Conservation (phyloP, 2,797 vertebrate species). For the Squalus acanthias region DNA sequence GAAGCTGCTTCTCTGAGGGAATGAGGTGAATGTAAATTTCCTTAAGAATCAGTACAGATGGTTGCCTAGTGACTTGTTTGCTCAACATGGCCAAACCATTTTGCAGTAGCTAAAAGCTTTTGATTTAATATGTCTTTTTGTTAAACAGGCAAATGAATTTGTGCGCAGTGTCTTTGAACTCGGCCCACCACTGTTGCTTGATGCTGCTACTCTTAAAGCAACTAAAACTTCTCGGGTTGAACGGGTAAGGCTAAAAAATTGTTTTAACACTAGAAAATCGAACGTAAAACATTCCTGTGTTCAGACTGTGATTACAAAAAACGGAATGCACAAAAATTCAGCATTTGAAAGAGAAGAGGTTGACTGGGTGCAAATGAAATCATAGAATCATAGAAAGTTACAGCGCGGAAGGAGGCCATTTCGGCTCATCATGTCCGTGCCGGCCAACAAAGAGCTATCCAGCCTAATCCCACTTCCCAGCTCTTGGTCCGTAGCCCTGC, state of each 20-base stretch:
- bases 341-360: not conserved
- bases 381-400: too few relatives aligned
- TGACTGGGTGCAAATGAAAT: not conserved
- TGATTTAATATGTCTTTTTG: not conserved
- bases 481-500: too few relatives aligned
- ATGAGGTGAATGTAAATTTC: not conserved
- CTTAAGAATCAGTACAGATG: not conserved
- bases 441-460: too few relatives aligned
- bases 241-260: slow-evolving; percentile 64
- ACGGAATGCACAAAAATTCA: too few relatives aligned
- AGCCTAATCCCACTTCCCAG: too few relatives aligned
- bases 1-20: not conserved
- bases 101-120: not conserved
- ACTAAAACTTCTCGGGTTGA: slow-evolving; percentile 94
- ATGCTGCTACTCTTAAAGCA: slow-evolving; percentile 81
- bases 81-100: not conserved
- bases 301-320: not conserved
- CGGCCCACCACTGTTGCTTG: slow-evolving; percentile 84
- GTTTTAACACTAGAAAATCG: not conserved
- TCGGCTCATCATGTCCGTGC: too few relatives aligned
- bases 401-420: too few relatives aligned
- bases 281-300: not conserved
- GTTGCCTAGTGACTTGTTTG: not conserved
- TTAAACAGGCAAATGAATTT: slow-evolving; percentile 82
- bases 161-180: slow-evolving; percentile 94